phyloP scores from a whole-genome alignment of 2,113 vertebrate genomes.

The Anhinga anhinga region DNA sequence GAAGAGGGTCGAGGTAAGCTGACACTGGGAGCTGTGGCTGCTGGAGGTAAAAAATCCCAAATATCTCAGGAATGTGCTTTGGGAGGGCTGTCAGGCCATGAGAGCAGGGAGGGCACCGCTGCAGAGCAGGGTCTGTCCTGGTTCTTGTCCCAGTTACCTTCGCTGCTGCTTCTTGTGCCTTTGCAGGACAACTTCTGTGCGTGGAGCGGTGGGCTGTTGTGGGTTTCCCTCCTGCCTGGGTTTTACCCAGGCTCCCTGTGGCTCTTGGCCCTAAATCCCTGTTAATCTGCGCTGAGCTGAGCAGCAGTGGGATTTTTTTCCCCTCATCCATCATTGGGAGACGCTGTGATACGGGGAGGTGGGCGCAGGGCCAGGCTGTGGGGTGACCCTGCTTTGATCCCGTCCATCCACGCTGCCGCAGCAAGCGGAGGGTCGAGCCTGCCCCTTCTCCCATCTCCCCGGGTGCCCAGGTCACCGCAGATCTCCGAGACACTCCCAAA shows the following conservation, averaged over 20 bases:
- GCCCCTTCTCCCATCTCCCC: not conserved
- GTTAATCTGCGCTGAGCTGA: not conserved
- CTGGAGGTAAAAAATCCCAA: not conserved
- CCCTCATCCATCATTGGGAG: rapidly evolving
- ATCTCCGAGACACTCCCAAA: not conserved
- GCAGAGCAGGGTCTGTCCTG: not conserved
- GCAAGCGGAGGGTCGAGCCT: not conserved
- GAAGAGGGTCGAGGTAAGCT: not conserved
- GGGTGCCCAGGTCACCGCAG: rapidly evolving
- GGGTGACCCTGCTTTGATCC: not conserved
- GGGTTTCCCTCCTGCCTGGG: not conserved
- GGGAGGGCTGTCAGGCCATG: not conserved
- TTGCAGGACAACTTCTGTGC: rapidly evolving
- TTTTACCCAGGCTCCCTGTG: not conserved
- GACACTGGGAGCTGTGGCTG: not conserved
- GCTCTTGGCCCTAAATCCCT: not conserved
- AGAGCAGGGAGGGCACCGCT: not conserved
- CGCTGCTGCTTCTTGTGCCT: not conserved
- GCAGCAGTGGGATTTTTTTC: not conserved
- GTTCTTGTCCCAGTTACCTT: rapidly evolving
- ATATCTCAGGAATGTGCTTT: not conserved
- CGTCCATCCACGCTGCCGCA: rapidly evolving
- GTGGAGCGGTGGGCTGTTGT: rapidly evolving
- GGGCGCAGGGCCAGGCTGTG: not conserved
- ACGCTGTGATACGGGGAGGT: not conserved